Percentiles rank a stretch among this genome's conserved stretches.
phyloP scores from a whole-genome alignment of 2,797 vertebrate species.

The Rhinogobio ventralis region DNA sequence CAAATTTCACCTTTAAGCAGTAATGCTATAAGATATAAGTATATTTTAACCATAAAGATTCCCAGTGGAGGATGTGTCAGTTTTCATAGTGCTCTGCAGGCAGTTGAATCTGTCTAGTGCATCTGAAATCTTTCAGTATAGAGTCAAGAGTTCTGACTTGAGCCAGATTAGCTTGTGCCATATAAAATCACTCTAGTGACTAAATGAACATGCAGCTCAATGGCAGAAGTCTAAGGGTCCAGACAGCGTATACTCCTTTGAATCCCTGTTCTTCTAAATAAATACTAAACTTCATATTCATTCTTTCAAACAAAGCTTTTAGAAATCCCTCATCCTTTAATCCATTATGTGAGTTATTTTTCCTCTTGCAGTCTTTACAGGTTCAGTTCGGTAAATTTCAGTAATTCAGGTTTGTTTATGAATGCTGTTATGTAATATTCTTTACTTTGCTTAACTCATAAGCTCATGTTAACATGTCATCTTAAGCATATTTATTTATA shows the following conservation, averaged over 20 bases:
- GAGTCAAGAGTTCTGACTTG: conserved; percentile 37
- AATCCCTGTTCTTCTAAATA: conserved; percentile 13
- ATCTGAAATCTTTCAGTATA: conserved; percentile 42
- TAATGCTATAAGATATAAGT: not conserved
- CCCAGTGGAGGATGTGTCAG: not conserved
- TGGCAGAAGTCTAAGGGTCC: conserved; percentile 33
- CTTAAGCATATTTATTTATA: not conserved
- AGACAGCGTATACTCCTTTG: not conserved
- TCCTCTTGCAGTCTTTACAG: conserved; percentile 30
- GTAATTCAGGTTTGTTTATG: conserved; percentile 36
- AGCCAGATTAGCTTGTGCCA: conserved; percentile 48
- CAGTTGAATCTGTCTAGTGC: conserved; percentile 9
- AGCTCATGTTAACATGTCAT: not conserved
- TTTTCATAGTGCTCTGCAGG: conserved; percentile 6
- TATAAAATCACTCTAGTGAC: conserved; percentile 53
- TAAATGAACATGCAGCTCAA: conserved; percentile 30
- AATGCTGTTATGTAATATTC: not conserved
- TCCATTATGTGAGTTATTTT: conserved; percentile 41
- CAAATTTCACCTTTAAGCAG: not conserved
- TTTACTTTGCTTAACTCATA: not conserved
- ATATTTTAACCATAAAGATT: not conserved
- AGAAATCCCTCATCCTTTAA: conserved; percentile 46
- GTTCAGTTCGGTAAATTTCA: conserved; percentile 2
- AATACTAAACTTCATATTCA: conserved; percentile 47
- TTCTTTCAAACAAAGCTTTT: conserved; percentile 43